Conservation (phyloP, 2,113 vertebrate genomes). For the Arvicanthis niloticus region DNA sequence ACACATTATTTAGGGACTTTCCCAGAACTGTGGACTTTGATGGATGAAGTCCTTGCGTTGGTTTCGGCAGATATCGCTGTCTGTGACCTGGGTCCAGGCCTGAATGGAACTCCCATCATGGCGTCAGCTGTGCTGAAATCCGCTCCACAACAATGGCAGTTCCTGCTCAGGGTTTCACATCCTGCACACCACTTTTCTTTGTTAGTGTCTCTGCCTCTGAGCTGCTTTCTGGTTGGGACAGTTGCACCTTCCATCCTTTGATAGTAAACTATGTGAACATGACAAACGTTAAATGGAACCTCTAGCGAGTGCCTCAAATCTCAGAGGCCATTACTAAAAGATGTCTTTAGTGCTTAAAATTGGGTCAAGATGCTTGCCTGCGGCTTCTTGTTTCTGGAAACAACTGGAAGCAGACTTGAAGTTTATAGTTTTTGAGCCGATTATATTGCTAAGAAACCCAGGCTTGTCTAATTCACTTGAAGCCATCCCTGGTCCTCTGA, state of each 20-base stretch:
- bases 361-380: neutral
- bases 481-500: neutral
- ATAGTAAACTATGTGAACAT: neutral
- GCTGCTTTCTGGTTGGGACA: neutral
- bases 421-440: neutral
- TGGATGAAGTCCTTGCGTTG: neutral
- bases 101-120: neutral
- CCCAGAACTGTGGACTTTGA: neutral
- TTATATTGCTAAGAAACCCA: neutral
- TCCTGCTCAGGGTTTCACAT: neutral
- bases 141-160: neutral
- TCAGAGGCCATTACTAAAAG: neutral
- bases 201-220: neutral
- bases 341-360: conserved; percentile 3
- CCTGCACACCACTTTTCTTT: neutral
- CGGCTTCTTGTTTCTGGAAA: neutral
- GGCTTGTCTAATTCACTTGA: neutral
- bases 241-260: neutral
- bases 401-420: neutral
- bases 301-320: neutral
- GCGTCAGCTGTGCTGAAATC: neutral
- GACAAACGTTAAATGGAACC: too few species aligned
- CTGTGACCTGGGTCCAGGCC: neutral
- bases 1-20: neutral
- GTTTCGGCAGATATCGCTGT: neutral